Conservation (phyloP, 1,140 invertebrate genomes). For the Chlorops oryzae region DNA sequence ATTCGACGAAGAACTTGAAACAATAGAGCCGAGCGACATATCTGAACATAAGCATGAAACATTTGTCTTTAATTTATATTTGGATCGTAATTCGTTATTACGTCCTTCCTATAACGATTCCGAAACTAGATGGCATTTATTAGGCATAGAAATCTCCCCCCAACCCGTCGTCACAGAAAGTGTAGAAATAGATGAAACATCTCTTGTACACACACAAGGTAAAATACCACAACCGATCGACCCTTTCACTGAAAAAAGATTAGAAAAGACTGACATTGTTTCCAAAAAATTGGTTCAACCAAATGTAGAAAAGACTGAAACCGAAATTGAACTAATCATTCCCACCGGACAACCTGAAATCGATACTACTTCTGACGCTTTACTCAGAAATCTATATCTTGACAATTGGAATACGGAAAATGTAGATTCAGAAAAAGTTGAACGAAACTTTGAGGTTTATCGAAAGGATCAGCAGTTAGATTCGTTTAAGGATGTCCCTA, state of each 20-base stretch:
- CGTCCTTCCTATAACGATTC: conserved; percentile 19
- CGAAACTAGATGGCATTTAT: conserved; percentile 22
- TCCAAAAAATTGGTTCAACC: conserved; percentile 24
- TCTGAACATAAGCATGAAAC: conserved; percentile 32
- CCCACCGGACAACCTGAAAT: conserved; percentile 23
- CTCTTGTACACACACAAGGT: too few species aligned
- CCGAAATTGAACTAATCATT: conserved; percentile 36
- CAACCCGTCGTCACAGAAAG: too few species aligned
- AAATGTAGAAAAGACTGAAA: conserved; percentile 43
- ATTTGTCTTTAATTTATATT: conserved; percentile 27
- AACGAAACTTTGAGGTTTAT: conserved; percentile 8
- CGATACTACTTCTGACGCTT: conserved; percentile 20
- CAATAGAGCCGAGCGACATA: conserved; percentile 38
- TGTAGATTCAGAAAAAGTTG: conserved; percentile 20
- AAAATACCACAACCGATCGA: neutral
- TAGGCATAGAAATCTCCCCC: conserved; percentile 13
- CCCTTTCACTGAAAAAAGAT: too few species aligned
- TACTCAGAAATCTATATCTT: conserved; percentile 32
- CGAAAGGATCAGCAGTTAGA: conserved; percentile 18
- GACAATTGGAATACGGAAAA: conserved; percentile 25
- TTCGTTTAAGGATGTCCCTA: neutral
- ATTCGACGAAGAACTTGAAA: conserved; percentile 39
- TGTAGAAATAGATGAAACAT: too few species aligned
- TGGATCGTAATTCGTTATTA: conserved; percentile 24
- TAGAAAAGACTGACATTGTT: conserved; percentile 12